Percentiles rank a stretch among this genome's conserved stretches.
These are phyloP conservation scores for Drosophila greeni DNA, from an alignment of 2,888 invertebrate genomes.

Conservation along the genomic window DNA sequence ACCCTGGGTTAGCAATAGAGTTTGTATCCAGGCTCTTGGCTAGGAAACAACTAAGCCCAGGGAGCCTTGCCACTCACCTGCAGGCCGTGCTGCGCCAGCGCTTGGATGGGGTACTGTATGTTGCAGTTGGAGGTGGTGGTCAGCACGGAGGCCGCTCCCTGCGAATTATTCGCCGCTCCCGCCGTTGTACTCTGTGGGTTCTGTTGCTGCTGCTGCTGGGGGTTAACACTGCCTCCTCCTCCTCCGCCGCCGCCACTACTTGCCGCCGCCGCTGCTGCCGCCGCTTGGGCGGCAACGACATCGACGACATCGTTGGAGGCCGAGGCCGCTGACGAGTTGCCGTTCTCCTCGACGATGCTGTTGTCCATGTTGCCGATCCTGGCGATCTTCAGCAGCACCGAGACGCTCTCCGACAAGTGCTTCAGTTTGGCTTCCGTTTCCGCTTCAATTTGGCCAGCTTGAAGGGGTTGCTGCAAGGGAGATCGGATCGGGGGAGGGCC, in stretches of 20 bases:
- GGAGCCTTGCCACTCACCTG: conserved; percentile 80
- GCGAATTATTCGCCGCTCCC: conserved; percentile 57
- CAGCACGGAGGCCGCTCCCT: conserved; percentile 78
- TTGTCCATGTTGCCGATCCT: conserved; percentile 85
- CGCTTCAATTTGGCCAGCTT: conserved; percentile 78
- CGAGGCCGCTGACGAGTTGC: conserved; percentile 79
- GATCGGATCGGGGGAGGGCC: conserved; percentile 1
- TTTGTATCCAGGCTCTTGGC: background rate
- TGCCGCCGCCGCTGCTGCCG: conserved; percentile 34
- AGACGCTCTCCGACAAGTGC: conserved; percentile 81
- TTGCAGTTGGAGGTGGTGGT: conserved; percentile 84
- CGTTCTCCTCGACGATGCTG: conserved; percentile 93
- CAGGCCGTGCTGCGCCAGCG: conserved; percentile 80
- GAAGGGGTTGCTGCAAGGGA: conserved; percentile 54
- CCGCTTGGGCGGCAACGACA: conserved; percentile 59
- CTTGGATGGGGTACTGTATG: conserved; percentile 88
- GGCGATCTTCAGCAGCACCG: conserved; percentile 81
- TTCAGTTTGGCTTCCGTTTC: conserved; percentile 78
- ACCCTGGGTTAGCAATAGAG: background rate
- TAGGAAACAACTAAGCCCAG: background rate
- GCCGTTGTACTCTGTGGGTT: conserved; percentile 72
- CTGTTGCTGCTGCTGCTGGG: conserved; percentile 56
- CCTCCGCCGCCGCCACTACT: conserved; percentile 40
- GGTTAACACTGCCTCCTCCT: conserved; percentile 45
- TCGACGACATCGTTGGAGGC: conserved; percentile 68